phyloP scores from a whole-genome alignment of 2,113 vertebrate genomes.

The Oryzias woworae region DNA sequence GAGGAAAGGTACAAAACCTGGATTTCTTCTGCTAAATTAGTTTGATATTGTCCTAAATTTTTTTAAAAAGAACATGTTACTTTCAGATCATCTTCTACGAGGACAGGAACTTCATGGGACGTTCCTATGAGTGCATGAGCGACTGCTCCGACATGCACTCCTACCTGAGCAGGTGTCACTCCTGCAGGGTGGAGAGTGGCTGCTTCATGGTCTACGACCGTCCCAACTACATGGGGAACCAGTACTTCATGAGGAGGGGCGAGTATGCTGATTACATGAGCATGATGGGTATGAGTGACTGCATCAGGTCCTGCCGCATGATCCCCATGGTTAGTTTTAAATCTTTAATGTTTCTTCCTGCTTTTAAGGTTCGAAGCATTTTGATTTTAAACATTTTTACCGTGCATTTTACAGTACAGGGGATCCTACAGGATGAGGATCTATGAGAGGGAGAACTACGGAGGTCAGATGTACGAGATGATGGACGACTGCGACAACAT shows the following conservation, averaged over 20 bases:
- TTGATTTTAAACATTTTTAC: neutral
- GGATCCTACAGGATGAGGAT: slow-evolving; percentile 60
- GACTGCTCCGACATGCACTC: slow-evolving; percentile 67
- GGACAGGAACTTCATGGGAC: slow-evolving; percentile 70
- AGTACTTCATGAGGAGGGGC: slow-evolving; percentile 73
- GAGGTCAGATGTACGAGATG: slow-evolving; percentile 49
- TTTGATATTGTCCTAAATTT: neutral
- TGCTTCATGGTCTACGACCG: slow-evolving; percentile 75
- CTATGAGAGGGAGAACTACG: slow-evolving; percentile 13
- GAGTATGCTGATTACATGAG: slow-evolving; percentile 61
- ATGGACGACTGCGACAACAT: slow-evolving; percentile 57
- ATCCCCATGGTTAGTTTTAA: slow-evolving; percentile 54
- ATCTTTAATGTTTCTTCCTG: neutral
- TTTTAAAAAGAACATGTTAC: neutral
- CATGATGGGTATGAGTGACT: slow-evolving; percentile 55
- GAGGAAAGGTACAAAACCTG: slow-evolving; percentile 54
- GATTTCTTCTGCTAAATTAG: neutral
- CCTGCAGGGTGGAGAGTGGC: slow-evolving; percentile 64
- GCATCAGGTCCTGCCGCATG: slow-evolving; percentile 71
- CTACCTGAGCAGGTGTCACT: slow-evolving; percentile 70
- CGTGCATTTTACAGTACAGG: slow-evolving; percentile 25
- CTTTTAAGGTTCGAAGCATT: neutral
- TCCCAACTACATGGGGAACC: slow-evolving; percentile 74
- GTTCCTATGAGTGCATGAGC: slow-evolving; percentile 64
- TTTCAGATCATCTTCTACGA: slow-evolving; percentile 67